Evolutionary conservation across 2,888 invertebrate genomes (phyloP), one percentile per base, ranked within the genome.

Genomic region (Phortica okadai): DNA sequence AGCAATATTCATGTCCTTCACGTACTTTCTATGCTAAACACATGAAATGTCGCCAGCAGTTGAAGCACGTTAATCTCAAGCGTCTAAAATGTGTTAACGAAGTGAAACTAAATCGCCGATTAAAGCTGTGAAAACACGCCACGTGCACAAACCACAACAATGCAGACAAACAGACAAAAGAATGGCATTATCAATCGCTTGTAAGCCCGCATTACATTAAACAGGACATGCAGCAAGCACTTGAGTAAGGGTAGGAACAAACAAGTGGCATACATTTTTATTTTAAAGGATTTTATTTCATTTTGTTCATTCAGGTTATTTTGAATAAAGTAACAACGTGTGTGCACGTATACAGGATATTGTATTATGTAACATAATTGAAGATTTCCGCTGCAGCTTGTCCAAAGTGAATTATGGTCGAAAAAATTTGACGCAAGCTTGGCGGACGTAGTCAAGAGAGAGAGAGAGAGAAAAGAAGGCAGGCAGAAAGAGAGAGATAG

Each of bases 311-410:
- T 21, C 21, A 0, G 21, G 21, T 21, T 21, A 21, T 21, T 21
- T 21, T 21, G 21, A 21, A 21, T 21, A 21, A 45, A 45, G 10
- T 8, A 45, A 6, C 16, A 59, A 16, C 59, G 59, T 45, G 10
- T 45, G 45, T 10, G 45, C 45, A 59, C 21, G 21, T 59, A 59
- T 7, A 45, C 56, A 75, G 70, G 75, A 75, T 75, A 69, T 70
- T 10, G 45, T 67, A 69, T 75, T 62, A 75, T 45, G 69, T 44
- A 70, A 75, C 44, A 62, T 59, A 75, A 69, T 70, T 70, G 33
- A 56, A 69, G 70, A 70, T 70, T 70, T 70, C 70, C 70, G 70
- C 45, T 69, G 44, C n/a, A 21, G 21, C 21, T 14, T 41, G 7
- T 2, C 33, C 25, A 64, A 64, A 64, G 25, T 6, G 14, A 58